Percentiles rank a stretch among this genome's conserved stretches.
Evolutionary conservation across 2,888 invertebrate species (phyloP).

Genomic region (Stenchaetothrips biformis): DNA sequence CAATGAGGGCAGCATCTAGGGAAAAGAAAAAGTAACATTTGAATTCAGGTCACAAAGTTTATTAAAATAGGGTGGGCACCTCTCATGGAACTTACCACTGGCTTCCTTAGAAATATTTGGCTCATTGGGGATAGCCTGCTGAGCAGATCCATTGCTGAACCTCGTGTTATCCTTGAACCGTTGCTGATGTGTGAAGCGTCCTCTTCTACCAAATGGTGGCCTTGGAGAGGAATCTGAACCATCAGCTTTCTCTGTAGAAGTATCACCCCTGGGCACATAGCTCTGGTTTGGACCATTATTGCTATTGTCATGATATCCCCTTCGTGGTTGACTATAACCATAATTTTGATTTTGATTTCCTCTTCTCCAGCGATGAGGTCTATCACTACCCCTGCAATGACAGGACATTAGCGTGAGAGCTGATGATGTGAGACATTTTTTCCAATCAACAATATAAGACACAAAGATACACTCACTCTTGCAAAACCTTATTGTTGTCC

Average conservation of each 20-base stretch:
- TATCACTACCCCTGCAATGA: not conserved
- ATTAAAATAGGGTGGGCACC: not conserved
- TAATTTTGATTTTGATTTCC: not conserved
- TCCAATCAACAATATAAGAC: not conserved
- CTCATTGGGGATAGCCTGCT: not conserved
- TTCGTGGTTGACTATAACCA: not conserved
- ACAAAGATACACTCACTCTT: not conserved
- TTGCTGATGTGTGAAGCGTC: not conserved
- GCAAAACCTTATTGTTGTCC: conserved; percentile 46
- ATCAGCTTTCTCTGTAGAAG: not conserved
- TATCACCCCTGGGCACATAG: not conserved
- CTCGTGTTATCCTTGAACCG: not conserved
- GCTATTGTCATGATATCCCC: not conserved
- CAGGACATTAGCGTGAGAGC: not conserved
- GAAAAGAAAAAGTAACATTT: not conserved
- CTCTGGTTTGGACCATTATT: not conserved
- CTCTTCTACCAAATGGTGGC: not conserved
- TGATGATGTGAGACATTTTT: no score
- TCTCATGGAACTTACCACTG: not conserved
- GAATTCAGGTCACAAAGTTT: not conserved
- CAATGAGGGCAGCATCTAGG: not conserved
- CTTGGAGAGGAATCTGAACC: not conserved
- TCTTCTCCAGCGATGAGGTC: not conserved
- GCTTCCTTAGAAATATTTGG: not conserved
- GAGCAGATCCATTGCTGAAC: not conserved